Base-by-base conservation (phyloP, 2,113 vertebrate species). In the Rhinoderma darwinii region DNA sequence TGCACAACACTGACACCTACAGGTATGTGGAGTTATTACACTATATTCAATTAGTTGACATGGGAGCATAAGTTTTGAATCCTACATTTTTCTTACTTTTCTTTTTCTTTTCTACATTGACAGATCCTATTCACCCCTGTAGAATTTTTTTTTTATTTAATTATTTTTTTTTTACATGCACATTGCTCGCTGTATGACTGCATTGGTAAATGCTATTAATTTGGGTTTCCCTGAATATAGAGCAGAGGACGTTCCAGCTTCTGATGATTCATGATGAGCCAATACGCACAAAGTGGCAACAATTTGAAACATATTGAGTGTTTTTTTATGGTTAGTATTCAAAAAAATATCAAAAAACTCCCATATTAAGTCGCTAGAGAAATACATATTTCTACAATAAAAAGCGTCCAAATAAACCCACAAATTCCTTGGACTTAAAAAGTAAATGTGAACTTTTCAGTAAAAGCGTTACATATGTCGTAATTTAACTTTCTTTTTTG, bases 361-460 rank as follows among this genome's bases (percentile, higher is more conserved):
- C 30, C 35, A 17, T 43, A 39, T 61, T 61, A 61, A 81, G 37
- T 30, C 78, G 39, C 78, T 63, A 25, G 78, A 81, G 54, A 41
- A 63, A 81, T 81, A n/a, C 54, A 63, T 63, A 61, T 63, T 80
- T 80, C 54, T 63, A 37, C 14, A 61, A 41, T 41, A 59, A 43
- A 43, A 59, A 59, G 37, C 50, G 56, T 56, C 70, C 68, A 74
- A 72, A 59, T 41, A 59, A 84, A 84, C 68, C 68, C 83, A 47
- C 83, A 84, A 59, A 84, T 68, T 76, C 73, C 83, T 76, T 75
- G 72, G 72, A 59, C 72, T 44, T 84, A 32, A 74, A 39, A 32
- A 41, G 22, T 35, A 18, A 84, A 56, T 63, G 43, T 43, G 35
- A 59, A 74, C 54, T 76, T 75, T 63, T 44, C 20, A 39, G 68